A percentile compares a stretch with the other conserved stretches of the same genome.
phyloP scores from a whole-genome alignment of 2,888 invertebrate genomes.

The Pandemis heparana region DNA sequence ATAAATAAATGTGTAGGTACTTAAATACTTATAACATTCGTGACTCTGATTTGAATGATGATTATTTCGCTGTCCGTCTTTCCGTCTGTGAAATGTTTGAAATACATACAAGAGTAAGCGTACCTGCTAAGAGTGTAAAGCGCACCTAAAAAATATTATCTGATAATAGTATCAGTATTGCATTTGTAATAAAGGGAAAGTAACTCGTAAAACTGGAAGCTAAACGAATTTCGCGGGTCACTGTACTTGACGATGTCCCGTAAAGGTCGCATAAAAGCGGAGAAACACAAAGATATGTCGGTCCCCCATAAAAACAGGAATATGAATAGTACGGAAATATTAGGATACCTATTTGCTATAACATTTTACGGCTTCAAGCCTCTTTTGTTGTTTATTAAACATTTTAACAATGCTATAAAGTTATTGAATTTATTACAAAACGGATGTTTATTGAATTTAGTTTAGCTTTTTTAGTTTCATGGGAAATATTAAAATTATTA shows the following conservation, averaged over 20 bases:
- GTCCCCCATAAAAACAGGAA: slow-evolving; percentile 74
- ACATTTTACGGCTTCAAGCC: slow-evolving; percentile 69
- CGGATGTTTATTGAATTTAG: neutral
- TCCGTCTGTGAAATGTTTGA: too few species aligned
- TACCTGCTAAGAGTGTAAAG: too few species aligned
- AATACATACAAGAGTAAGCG: too few species aligned
- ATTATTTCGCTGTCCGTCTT: too few species aligned
- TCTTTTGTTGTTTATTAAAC: slow-evolving; percentile 70
- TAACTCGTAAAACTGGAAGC: slow-evolving; percentile 47
- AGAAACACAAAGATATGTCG: slow-evolving; percentile 75
- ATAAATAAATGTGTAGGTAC: too few species aligned
- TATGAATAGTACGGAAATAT: slow-evolving; percentile 70
- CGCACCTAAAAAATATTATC: neutral
- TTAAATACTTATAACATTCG: too few species aligned
- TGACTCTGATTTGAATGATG: too few species aligned
- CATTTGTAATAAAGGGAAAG: slow-evolving; percentile 35
- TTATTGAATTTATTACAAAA: slow-evolving; percentile 7
- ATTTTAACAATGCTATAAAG: slow-evolving; percentile 47
- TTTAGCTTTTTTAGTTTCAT: neutral
- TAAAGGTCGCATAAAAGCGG: slow-evolving; percentile 76
- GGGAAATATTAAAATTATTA: neutral
- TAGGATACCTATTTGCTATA: slow-evolving; percentile 64
- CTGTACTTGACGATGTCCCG: slow-evolving; percentile 60
- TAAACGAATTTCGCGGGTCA: slow-evolving; percentile 63
- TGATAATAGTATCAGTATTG: slow-evolving; percentile 27